Base-by-base conservation (phyloP, 2,113 vertebrate genomes). In the Larimichthys polyactis region DNA sequence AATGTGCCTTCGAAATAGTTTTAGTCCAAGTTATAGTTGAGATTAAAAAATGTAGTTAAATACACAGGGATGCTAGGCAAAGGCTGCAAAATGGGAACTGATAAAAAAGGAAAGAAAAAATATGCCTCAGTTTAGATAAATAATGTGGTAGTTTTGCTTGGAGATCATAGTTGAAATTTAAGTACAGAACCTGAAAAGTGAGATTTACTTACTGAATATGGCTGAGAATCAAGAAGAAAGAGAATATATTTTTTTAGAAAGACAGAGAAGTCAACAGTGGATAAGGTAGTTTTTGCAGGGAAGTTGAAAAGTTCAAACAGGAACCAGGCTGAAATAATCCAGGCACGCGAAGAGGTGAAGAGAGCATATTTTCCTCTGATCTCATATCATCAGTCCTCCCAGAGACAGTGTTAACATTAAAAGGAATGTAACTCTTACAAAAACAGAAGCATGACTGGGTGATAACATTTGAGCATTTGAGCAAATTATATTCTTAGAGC, bases 271-370 rank as follows among this genome's bases (percentile, higher is more conserved):
- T n/a, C 11, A 51, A 44, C n/a, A 7, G 4, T 29, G 14, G 20
- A 36, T 10, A n/a, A 19, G 11, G 4, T 16, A 1, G 22, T 24
- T 44, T 65, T 19, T 27, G 4, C 14, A 52, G 55, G 46, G 71
- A 79, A 64, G 89, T 82, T 77, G 27, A 79, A 62, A 29, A 55
- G 74, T 75, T 72, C 46, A 57, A 78, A 81, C 40, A 65, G 75
- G 51, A 82, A 88, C 64, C 19, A 15, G 58, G 19, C 15, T 81
- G 82, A 86, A 55, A 73, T 29, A 79, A 66, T 2, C 20, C 46
- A 83, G 81, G 19, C 62, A 1, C 54, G 57, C 15, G 22, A 48
- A 7, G 16, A 44, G n/a, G n/a, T 40, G 54, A 36, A 22, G 24
- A 22, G 22, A n/a, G 40, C 27, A 29, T 43, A 44, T 59, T 79